phyloP scores from a whole-genome alignment of 2,113 vertebrate genomes.

The Manacus vitellinus region DNA sequence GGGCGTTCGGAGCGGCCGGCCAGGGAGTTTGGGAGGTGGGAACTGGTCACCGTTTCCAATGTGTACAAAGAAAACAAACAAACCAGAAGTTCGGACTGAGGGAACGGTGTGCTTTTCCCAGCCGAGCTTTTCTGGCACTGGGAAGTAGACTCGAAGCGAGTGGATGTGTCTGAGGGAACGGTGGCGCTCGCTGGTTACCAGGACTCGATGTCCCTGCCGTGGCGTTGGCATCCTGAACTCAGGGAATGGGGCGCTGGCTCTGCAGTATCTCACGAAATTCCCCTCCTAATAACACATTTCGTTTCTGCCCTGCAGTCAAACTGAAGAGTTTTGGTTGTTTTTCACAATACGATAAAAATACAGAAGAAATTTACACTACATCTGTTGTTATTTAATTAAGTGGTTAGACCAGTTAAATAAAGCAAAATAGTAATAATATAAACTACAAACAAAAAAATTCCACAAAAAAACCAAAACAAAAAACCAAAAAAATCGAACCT shows the following conservation, averaged over 20 bases:
- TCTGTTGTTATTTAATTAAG: not conserved
- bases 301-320: not conserved
- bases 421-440: not conserved
- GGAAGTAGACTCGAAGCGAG: fast-evolving
- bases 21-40: fast-evolving
- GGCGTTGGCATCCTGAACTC: not conserved
- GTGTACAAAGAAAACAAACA: fast-evolving
- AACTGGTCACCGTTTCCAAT: fast-evolving
- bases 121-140: not conserved
- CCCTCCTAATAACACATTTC: not conserved
- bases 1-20: too few relatives aligned
- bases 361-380: not conserved
- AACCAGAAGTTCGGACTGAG: fast-evolving
- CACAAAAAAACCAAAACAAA: too few relatives aligned
- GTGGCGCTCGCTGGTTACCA: fast-evolving
- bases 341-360: not conserved
- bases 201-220: not conserved
- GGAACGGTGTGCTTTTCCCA: fast-evolving
- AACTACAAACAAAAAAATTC: not conserved
- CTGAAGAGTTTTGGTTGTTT: not conserved
- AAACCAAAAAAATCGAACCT: not conserved
- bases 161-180: not conserved
- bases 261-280: not conserved
- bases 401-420: not conserved
- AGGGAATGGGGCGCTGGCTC: fast-evolving